Evolutionary conservation across 2,113 vertebrate genomes (phyloP), one percentile per base, ranked within the genome.

Genomic region (Brachionichthys hirsutus): DNA sequence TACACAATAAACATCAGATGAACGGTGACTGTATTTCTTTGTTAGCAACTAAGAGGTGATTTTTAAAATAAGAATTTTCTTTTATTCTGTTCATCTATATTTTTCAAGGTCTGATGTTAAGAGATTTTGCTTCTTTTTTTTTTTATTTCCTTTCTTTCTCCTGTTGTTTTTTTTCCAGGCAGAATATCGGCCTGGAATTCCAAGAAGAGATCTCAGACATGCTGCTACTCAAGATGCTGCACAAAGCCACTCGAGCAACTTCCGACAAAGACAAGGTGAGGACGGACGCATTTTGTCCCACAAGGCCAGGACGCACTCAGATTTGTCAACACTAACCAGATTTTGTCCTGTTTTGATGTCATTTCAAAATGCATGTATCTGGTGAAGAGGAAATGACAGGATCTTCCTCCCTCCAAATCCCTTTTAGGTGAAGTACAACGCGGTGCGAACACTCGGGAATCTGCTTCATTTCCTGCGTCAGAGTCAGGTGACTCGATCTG

Each of bases 201-300:
- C 96, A 97, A 50, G 93, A 97, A 54, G 97, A 98, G 40, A 88
- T 98, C 30, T 97, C 94, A 3, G 95, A 96, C 71, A 89, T 96
- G 46, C 88, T 99, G 22, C 92, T 98, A 41, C 84, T 98, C 17
- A 95, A 97, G 83, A 94, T 97, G 95, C 62, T 99, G 19, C 87
- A 84, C 4, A 91, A 94, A 30, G 96, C 95, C 0, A 94, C 93
- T 0, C 92, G 91, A 35, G 94, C 94, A 9, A 92, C 94, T 11
- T 91, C 81, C 42, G 97, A 99, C 86, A 98, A 96, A 85, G 95
- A 99, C 87, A 93, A 94, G 92, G 96, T 96, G 77, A 69, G 81
- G 19, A 9, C 18, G 22, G 2, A 19, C 16, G 12, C 3, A 19
- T 10, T 34, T 38, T 40, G 0, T n/a, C 22, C 20, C 45, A 65